A percentile compares a stretch with the other conserved stretches of the same genome.
phyloP scores from a whole-genome alignment of 2,113 vertebrate species.

The Osmerus mordax region DNA sequence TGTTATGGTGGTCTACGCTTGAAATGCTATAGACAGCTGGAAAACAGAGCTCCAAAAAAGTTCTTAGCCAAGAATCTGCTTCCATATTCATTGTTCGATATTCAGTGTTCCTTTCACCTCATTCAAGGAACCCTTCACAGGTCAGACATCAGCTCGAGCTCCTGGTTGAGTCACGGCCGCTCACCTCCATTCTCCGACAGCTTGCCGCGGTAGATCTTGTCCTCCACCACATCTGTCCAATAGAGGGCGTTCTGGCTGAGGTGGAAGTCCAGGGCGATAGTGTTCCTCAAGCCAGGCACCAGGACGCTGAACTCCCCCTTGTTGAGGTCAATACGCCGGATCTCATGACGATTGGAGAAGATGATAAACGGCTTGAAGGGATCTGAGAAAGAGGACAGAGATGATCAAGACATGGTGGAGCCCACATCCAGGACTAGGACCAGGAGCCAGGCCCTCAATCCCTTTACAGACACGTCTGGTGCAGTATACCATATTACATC shows the following conservation, averaged over 20 bases:
- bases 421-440: conserved; percentile 19
- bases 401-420: background rate
- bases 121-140: no score
- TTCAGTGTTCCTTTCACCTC: background rate
- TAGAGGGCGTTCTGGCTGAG: conserved; percentile 93
- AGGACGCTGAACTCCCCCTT: conserved; percentile 94
- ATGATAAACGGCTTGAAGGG: conserved; percentile 97
- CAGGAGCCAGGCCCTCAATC: background rate
- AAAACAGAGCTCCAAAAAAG: no score
- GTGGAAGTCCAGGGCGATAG: conserved; percentile 95
- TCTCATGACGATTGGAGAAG: conserved; percentile 97
- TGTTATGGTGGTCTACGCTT: no score
- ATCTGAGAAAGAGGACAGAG: conserved; percentile 67
- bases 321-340: conserved; percentile 92
- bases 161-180: background rate
- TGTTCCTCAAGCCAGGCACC: conserved; percentile 93
- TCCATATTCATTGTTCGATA: no score
- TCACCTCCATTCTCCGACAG: conserved; percentile 91
- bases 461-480: conserved; percentile 23
- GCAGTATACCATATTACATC: background rate
- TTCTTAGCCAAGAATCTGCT: no score
- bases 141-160: no score
- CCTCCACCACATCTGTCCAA: conserved; percentile 97
- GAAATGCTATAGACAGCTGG: no score
- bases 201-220: conserved; percentile 96